Evolutionary conservation across 2,113 vertebrate species (phyloP).

Genomic region (Cavia porcellus): DNA sequence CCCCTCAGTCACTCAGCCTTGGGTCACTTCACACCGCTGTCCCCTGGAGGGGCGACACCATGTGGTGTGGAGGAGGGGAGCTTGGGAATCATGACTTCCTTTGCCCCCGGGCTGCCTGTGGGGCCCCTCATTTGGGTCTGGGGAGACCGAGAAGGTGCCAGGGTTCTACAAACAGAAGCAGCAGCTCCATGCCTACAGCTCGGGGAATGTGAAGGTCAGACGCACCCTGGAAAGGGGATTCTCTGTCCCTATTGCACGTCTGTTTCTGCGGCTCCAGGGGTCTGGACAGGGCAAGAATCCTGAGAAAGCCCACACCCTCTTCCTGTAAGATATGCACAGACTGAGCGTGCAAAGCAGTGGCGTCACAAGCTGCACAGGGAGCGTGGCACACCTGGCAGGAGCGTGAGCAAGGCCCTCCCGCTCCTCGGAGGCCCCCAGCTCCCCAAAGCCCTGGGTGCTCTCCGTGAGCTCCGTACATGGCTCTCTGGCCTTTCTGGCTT

Average conservation of each 20-base stretch:
- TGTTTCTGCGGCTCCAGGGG: background rate
- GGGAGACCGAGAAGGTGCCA: background rate
- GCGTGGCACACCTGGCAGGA: accelerated
- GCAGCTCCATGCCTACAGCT: accelerated
- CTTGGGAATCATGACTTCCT: background rate
- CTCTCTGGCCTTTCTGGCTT: background rate
- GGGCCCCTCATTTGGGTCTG: accelerated
- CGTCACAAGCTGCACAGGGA: accelerated
- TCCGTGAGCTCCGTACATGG: accelerated
- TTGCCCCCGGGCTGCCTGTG: background rate
- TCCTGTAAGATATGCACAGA: background rate
- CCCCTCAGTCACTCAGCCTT: no score
- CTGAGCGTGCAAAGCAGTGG: accelerated
- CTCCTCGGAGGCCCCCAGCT: accelerated
- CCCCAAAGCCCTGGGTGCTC: accelerated
- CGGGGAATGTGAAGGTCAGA: accelerated
- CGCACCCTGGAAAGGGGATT: accelerated
- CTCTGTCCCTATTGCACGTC: accelerated
- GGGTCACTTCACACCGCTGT: accelerated
- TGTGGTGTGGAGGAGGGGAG: background rate
- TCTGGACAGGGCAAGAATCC: accelerated
- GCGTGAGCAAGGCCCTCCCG: accelerated
- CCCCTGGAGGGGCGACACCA: background rate
- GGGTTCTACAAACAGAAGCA: accelerated
- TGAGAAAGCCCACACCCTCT: accelerated